Conservation (phyloP, 2,113 vertebrate genomes). For the Ctenomys sociabilis region DNA sequence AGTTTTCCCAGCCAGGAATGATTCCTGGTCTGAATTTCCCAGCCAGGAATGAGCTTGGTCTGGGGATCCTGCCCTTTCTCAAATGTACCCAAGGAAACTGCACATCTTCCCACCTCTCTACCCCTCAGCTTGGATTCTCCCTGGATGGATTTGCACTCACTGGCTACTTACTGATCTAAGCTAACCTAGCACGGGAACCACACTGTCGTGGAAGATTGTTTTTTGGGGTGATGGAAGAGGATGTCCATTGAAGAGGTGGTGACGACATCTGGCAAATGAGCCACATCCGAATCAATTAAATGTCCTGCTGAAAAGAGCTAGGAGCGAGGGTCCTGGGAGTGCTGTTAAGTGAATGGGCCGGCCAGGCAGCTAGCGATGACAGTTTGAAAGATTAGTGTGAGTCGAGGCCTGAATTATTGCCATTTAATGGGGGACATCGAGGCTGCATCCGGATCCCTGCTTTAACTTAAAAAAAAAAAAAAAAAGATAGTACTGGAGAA, state of each 20-base stretch:
- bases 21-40: background rate
- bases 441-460: slow-evolving; percentile 74
- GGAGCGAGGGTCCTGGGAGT: slow-evolving; percentile 61
- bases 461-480: background rate
- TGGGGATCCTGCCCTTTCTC: background rate
- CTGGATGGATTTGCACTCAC: accelerated
- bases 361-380: slow-evolving; percentile 69
- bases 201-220: slow-evolving; percentile 58
- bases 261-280: slow-evolving; percentile 75
- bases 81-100: background rate
- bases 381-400: slow-evolving; percentile 79
- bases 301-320: slow-evolving; percentile 70
- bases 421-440: slow-evolving; percentile 76
- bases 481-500: slow-evolving; percentile 37
- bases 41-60: too few relatives aligned
- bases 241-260: slow-evolving; percentile 70
- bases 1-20: background rate
- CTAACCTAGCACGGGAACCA: background rate
- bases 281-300: slow-evolving; percentile 82
- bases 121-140: background rate
- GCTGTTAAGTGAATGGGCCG: slow-evolving; percentile 57
- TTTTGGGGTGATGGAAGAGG: slow-evolving; percentile 57
- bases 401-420: slow-evolving; percentile 81
- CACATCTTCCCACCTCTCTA: too few relatives aligned
- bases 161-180: background rate